Evolutionary conservation across 1,140 invertebrate genomes (phyloP).

Genomic region (Muscidifurax raptorellus): DNA sequence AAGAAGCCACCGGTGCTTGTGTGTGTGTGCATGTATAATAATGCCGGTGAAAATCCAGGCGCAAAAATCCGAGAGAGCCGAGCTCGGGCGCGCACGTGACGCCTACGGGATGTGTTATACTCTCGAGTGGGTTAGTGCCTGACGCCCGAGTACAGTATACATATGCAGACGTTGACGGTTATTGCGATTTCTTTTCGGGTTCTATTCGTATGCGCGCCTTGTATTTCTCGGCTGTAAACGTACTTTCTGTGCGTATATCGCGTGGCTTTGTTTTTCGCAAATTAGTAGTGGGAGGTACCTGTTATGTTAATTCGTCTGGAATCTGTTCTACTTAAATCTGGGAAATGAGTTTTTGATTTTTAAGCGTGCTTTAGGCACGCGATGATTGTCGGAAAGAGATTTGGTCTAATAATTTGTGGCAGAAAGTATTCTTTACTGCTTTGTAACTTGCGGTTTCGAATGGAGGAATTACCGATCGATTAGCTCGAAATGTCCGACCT

Average conservation of each 20-base stretch:
- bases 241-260: background rate
- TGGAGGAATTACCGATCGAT: no score
- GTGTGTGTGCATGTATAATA: background rate
- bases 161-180: background rate
- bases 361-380: background rate
- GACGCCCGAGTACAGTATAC: background rate
- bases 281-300: background rate
- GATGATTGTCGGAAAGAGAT: no score
- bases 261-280: background rate
- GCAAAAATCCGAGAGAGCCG: background rate
- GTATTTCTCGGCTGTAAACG: background rate
- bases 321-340: background rate
- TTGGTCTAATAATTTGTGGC: no score
- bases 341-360: background rate
- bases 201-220: background rate
- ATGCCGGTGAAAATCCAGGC: background rate
- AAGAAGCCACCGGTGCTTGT: background rate
- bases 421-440: no score
- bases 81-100: background rate
- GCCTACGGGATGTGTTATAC: background rate
- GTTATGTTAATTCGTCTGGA: background rate
- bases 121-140: background rate
- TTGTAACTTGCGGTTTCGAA: no score
- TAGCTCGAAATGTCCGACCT: no score
- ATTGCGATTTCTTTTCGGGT: background rate